phyloP scores from a whole-genome alignment of 1,140 invertebrate genomes.

The Mycetomoellerius zeteki region DNA sequence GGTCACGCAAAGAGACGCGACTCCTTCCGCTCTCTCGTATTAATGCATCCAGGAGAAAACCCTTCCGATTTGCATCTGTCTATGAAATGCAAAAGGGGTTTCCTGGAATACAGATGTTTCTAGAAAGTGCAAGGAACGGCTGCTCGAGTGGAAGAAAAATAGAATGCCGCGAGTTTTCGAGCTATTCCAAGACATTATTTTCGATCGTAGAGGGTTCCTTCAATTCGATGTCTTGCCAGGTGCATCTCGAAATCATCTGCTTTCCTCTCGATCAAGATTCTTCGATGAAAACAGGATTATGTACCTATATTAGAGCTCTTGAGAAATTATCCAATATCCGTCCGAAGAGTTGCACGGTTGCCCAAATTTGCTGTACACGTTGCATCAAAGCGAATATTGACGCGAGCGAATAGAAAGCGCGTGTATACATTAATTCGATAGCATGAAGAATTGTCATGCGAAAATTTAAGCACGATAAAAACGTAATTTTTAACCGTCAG shows the following conservation, averaged over 20 bases:
- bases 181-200: conserved; percentile 68
- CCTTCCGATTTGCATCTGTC: conserved; percentile 83
- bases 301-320: not conserved
- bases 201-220: conserved; percentile 34
- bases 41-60: conserved; percentile 73
- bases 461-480: conserved; percentile 59
- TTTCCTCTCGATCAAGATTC: conserved; percentile 51
- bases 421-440: conserved; percentile 18
- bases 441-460: conserved; percentile 19
- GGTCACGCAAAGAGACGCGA: conserved; percentile 71
- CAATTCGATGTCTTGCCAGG: conserved; percentile 75
- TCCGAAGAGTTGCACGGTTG: not conserved
- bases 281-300: conserved; percentile 20
- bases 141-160: conserved; percentile 81
- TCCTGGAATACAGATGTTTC: conserved; percentile 83
- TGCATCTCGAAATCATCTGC: conserved; percentile 80
- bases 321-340: conserved; percentile 23
- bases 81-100: conserved; percentile 79
- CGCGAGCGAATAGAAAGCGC: not conserved
- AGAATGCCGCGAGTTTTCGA: conserved; percentile 70
- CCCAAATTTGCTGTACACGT: not conserved
- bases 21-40: conserved; percentile 70
- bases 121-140: conserved; percentile 60
- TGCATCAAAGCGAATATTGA: not conserved
- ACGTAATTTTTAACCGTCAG: conserved; percentile 61